Evolutionary conservation across 1,140 invertebrate genomes (phyloP).

Genomic region (Diplogasteroides magnus): DNA sequence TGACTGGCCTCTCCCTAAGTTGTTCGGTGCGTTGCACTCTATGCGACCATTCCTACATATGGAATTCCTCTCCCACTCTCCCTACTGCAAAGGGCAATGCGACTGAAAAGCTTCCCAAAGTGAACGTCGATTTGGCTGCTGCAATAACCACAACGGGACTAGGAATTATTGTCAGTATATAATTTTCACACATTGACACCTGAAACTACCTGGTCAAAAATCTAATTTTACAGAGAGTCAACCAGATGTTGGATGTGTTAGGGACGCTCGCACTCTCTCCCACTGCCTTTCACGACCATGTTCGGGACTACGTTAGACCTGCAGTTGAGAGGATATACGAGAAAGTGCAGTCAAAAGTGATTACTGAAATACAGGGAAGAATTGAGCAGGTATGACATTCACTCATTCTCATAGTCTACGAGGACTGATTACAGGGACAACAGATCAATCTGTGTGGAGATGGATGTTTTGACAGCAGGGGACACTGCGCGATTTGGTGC

Average conservation of each 20-base stretch:
- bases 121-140: not conserved
- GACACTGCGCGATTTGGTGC: no score
- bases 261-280: not conserved
- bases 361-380: no score
- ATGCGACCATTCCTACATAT: not conserved
- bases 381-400: no score
- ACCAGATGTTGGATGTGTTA: not conserved
- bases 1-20: no score
- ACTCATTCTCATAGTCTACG: no score
- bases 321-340: no score
- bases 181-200: not conserved
- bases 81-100: not conserved
- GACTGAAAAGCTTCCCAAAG: not conserved
- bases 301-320: not conserved
- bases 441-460: no score
- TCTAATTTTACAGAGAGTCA: not conserved
- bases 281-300: not conserved
- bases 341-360: no score
- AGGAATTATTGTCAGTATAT: not conserved
- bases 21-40: not conserved
- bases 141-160: not conserved
- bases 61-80: not conserved
- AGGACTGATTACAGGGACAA: no score
- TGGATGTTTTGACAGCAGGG: no score
- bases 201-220: not conserved